Percentiles rank a stretch among this genome's conserved stretches.
These are phyloP conservation scores for Umimayanthus chanpuru DNA, from an alignment of 92 coral and sea anemone genomes.

Conservation along the genomic window DNA sequence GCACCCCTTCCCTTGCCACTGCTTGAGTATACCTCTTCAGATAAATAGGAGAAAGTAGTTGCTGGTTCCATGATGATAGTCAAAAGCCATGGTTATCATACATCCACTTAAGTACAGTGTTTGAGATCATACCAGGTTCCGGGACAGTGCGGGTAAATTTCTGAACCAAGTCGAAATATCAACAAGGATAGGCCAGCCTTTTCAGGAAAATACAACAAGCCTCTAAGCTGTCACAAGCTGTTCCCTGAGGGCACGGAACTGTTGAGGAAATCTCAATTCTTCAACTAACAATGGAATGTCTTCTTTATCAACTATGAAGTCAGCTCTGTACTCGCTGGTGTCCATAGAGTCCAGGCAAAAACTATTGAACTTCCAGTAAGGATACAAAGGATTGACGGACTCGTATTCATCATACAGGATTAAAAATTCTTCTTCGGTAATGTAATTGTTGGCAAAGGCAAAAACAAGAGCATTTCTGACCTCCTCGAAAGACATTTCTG, in stretches of 20 bases:
- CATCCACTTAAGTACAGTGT: constrained; percentile 67
- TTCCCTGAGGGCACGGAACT: background rate
- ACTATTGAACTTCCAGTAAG: constrained; percentile 36
- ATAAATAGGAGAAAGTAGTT: constrained; percentile 43
- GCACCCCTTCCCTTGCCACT: background rate
- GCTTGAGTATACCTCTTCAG: constrained; percentile 57
- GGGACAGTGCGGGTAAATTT: constrained; percentile 65
- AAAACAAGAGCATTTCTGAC: too few relatives aligned
- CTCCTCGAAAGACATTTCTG: too few relatives aligned
- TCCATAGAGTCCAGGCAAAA: constrained; percentile 37
- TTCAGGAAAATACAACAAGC: too few relatives aligned
- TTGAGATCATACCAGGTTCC: constrained; percentile 60
- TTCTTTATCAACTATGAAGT: background rate
- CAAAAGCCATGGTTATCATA: constrained; percentile 48
- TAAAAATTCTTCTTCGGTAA: too few relatives aligned
- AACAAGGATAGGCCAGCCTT: constrained; percentile 50
- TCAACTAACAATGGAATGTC: too few relatives aligned
- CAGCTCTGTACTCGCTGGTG: constrained; percentile 3
- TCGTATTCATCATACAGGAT: too few relatives aligned
- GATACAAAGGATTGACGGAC: background rate
- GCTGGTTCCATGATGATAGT: constrained; percentile 70
- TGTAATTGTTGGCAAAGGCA: too few relatives aligned
- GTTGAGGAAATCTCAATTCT: too few relatives aligned
- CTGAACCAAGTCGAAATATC: constrained; percentile 52
- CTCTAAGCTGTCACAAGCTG: constrained; percentile 7